Evolutionary conservation across 2,113 vertebrate species (phyloP).

Genomic region (Motacilla tschutschensis): DNA sequence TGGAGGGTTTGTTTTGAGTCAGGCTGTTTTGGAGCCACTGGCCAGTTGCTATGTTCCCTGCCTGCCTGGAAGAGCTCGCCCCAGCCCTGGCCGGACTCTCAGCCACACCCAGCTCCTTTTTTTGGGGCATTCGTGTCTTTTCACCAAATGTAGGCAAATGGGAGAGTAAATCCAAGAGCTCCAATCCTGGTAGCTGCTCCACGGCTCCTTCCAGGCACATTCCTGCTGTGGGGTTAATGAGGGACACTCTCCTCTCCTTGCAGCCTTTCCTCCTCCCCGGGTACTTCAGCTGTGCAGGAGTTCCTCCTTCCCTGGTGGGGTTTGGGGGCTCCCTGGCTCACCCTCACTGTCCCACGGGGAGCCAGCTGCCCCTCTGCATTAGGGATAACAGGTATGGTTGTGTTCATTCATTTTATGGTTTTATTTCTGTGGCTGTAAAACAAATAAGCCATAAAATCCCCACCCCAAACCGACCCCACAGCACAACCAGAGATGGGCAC

Average conservation of each 20-base stretch:
- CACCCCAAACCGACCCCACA: background rate
- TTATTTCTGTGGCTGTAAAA: background rate
- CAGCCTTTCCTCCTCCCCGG: background rate
- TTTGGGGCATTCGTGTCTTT: background rate
- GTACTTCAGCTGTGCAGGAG: background rate
- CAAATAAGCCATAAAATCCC: background rate
- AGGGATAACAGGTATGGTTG: background rate
- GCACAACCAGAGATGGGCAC: background rate
- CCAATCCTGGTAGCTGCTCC: background rate
- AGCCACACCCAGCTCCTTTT: background rate
- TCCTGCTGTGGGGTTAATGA: background rate
- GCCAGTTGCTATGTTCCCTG: conserved; percentile 40
- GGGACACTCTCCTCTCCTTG: background rate
- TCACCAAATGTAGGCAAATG: background rate
- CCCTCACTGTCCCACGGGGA: background rate
- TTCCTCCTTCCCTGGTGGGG: background rate
- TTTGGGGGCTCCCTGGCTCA: background rate
- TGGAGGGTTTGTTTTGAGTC: background rate
- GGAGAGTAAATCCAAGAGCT: background rate
- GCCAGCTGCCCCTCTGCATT: background rate
- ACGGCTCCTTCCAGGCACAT: background rate
- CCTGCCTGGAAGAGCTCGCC: background rate
- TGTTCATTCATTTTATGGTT: background rate
- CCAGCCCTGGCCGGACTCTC: rapidly evolving
- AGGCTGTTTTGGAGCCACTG: conserved; percentile 16